Conservation (phyloP, 1,140 invertebrate species). For the Paralvinella palmiformis region DNA sequence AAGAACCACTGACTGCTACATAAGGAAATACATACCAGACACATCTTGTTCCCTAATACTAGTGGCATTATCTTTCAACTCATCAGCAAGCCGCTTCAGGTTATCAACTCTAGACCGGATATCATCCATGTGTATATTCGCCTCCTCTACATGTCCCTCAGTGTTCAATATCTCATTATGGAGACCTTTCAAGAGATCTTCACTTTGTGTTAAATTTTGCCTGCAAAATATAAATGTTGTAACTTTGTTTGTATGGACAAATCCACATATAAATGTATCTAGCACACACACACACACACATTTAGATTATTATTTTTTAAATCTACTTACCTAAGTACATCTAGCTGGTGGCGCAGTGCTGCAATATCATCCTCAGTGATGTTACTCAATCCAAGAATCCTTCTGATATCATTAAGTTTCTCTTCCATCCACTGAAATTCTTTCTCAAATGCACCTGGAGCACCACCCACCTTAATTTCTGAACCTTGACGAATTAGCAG, state of each 20-base stretch:
- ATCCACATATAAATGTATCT: background rate
- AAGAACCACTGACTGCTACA: background rate
- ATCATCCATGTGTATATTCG: slow-evolving; percentile 69
- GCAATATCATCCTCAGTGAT: slow-evolving; percentile 70
- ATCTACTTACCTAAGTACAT: slow-evolving; percentile 54
- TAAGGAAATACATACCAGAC: slow-evolving; percentile 59
- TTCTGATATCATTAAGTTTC: slow-evolving; percentile 70
- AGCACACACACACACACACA: no score
- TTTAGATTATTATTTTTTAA: background rate
- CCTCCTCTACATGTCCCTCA: slow-evolving; percentile 69
- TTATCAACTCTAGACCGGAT: slow-evolving; percentile 66
- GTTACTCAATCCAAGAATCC: slow-evolving; percentile 68
- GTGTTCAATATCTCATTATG: slow-evolving; percentile 66
- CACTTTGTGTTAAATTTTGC: slow-evolving; percentile 52
- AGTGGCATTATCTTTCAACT: slow-evolving; percentile 79
- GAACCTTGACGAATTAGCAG: slow-evolving; percentile 73
- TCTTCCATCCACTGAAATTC: slow-evolving; percentile 88
- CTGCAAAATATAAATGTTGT: no score
- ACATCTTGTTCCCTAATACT: slow-evolving; percentile 89
- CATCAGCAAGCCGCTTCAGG: slow-evolving; percentile 65
- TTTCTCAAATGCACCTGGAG: slow-evolving; percentile 86
- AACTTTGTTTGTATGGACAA: background rate
- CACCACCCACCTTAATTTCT: slow-evolving; percentile 85
- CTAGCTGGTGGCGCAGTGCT: slow-evolving; percentile 56
- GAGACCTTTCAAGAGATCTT: slow-evolving; percentile 57